These are phyloP conservation scores for Limenitis camilla DNA, from an alignment of 2,888 invertebrate genomes.

Conservation along the genomic window DNA sequence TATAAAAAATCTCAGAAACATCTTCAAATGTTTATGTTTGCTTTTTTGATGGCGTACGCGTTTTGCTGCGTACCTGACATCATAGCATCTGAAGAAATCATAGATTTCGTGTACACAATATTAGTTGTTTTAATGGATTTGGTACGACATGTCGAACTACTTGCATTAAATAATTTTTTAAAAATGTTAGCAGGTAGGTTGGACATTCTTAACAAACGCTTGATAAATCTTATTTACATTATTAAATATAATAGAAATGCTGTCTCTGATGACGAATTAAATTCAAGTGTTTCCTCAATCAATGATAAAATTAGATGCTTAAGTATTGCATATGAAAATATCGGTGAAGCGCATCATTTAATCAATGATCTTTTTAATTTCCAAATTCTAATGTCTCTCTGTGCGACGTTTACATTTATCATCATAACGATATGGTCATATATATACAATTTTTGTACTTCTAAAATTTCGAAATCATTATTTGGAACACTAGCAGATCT, in stretches of 20 bases:
- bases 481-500: constrained; percentile 32
- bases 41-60: neutral
- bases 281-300: neutral
- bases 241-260: neutral
- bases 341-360: constrained; percentile 31
- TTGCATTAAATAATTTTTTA: constrained; percentile 37
- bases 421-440: constrained; percentile 27
- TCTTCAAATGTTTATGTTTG: neutral
- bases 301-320: constrained; percentile 24
- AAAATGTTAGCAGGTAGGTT: constrained; percentile 37
- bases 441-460: constrained; percentile 17
- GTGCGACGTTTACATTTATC: constrained; percentile 6
- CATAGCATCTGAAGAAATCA: neutral
- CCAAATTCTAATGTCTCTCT: constrained; percentile 42
- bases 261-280: neutral
- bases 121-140: constrained; percentile 7
- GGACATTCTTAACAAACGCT: constrained; percentile 37
- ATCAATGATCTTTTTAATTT: constrained; percentile 52
- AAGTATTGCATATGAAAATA: constrained; percentile 26
- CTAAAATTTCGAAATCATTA: neutral
- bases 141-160: constrained; percentile 9
- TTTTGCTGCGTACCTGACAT: neutral
- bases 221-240: constrained; percentile 36
- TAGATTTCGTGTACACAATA: neutral
- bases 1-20: neutral